Base-by-base conservation (phyloP, 2,797 vertebrate species). In the Notolabrus celidotus region DNA sequence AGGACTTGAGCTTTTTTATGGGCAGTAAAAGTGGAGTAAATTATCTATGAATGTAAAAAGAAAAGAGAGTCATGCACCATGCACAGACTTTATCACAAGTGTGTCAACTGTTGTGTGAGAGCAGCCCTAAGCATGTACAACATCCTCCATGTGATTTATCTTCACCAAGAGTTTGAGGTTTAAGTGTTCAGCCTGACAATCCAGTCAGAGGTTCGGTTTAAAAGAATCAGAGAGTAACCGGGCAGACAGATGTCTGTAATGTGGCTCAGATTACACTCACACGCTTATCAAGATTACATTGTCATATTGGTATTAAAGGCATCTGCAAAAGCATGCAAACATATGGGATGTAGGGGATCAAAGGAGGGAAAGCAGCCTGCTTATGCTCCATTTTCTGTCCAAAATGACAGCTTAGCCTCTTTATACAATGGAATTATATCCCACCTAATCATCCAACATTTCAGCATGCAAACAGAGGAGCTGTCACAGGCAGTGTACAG, bases 281-380 rank as follows among this genome's bases (percentile, higher is more conserved):
- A 77, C 3, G 60, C 65, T 77, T 72, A 72, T 80, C 50, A 46
- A 84, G 79, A 89, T 85, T 80, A 87, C 58, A 66, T 71, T 75
- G 77, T 80, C 51, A 74, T 64, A 77, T 76, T 65, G 52, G 74
- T 69, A 80, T 84, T 84, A 81, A 74, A 67, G 47, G 60, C 67
- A 50, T 80, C 69, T 71, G 79, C 46, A 84, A 66, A 56, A 59
- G 66, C 64, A 47, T 74, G 54, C 74, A 83, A 87, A 83, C 80
- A 86, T 65, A 85, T 52, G 77, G 55, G 71, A 72, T 61, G 52
- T 15, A 47, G 16, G 20, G 76, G 74, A 78, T 87, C 50, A 85
- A 68, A 71, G 34, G 27, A 67, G 74, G 52, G 59, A 77, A 60
- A 67, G 62, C 49, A 53, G 75, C 41, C 65, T 73, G 61, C 64